Evolutionary conservation across 1,140 invertebrate genomes (phyloP), one percentile per base, ranked within the genome.

Genomic region (Onthophagus taurus): DNA sequence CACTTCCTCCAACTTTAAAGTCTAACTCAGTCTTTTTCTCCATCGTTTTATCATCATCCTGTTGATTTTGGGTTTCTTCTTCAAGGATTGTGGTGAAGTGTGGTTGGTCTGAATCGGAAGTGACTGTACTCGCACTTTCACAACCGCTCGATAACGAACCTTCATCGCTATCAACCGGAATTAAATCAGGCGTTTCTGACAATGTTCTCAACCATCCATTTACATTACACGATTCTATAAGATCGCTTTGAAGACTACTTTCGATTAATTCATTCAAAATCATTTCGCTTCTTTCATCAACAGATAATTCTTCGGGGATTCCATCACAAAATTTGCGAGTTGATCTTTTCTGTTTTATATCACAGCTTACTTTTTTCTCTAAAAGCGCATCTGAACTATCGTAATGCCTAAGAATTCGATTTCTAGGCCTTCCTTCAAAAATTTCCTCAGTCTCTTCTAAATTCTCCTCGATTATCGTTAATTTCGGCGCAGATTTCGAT

Each of bases 401-500:
- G 35, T 51, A 59, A 42, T 59, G 55, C 24, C 54, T 38, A 17
- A 61, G 37, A 17, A 59, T 51, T 31, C 48, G 53, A 42, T 43
- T 53, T 34, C 45, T 52, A 26, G 48, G 26, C 30, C 50, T 48
- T 23, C 47, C 50, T 13, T 47, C 37, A 12, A 51, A 53, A 8
- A 81, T 77, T 43, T 84, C 81, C 42, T 86, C 83, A 55, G 86
- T 83, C 58, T 87, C 85, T 41, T 87, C 89, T 11, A 82, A 75
- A 44, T 85, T 83, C 66, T 99, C 95, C 59, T 94, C 89, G 48
- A 98, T 98, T 17, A 87, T 81, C 42, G 85, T 88, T 2, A 99
- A 69, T 61, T 95, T 93, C 0, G 95, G 94, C 4, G 94, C 94
- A 24, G 88, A 92, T 63, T 94, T 95, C 0, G 90, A 95, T 46